Base-by-base conservation (phyloP, 2,888 invertebrate species). In the Perdita meconis region DNA sequence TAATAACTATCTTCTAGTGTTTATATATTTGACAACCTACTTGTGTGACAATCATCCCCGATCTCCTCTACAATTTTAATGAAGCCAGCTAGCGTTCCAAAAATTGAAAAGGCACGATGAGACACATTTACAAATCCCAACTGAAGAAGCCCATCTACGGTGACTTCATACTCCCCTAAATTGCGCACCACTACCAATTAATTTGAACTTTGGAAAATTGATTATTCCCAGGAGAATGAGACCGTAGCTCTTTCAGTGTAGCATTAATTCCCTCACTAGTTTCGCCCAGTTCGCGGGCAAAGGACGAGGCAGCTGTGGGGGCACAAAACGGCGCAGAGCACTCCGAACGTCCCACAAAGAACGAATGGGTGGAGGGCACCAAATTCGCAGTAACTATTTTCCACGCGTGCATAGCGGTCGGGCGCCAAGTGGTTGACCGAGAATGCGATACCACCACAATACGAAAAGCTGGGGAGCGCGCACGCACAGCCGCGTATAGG, bases 301-400 rank as follows among this genome's bases (percentile, higher is more conserved):
- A 6, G 8, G 6, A 36, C 42, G 13, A 10, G n/a, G 4, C 1
- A 24, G 13, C 16, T 24, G 22, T 26, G n/a, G 16, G 10, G 0
- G 47, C 24, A 2, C 12, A 16, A 22, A 3, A 10, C 22, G 19
- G 40, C 40, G 8, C 38, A 3, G 4, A 19, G 19, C 19, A 30
- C 51, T 16, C 19, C 8, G 1, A 26, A 1, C 13, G 26, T 51
- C 16, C 26, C 1, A 26, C 16, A 47, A 51, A 59, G 55, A 53
- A 56, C 42, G 50, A 40, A 71, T 19, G 50, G 61, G 47, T 47
- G 10, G 53, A 16, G 34, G n/a, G 59, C 24, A 26, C 30, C 56
- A 60, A 83, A 83, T 76, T 72, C 73, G 73, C 65, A 59, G 71
- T 44, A 83, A 76, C 81, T 61, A 76, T 83, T 83, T 83, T 64